Conservation (phyloP, 2,113 vertebrate species). For the Lampris megalopsis region DNA sequence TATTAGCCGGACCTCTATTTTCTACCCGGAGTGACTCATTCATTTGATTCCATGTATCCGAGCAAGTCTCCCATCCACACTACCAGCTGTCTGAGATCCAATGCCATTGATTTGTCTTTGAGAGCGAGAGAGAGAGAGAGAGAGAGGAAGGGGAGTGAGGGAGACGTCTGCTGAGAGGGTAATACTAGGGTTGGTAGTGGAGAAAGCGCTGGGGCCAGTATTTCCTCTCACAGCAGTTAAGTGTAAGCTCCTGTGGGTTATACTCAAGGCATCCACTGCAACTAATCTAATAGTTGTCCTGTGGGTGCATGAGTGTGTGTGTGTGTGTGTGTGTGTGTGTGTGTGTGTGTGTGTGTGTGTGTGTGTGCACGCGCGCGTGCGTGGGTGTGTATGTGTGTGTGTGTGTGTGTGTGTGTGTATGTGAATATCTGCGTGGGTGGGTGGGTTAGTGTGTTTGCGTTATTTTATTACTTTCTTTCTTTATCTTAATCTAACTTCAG, state of each 20-base stretch:
- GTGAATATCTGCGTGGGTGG: too few species aligned
- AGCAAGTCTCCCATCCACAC: conserved; percentile 34
- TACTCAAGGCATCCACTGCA: conserved; percentile 51
- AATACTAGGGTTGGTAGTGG: conserved; percentile 71
- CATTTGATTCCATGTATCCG: conserved; percentile 35
- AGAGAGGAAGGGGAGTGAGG: conserved; percentile 52
- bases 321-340: conserved; percentile 21
- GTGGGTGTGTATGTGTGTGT: background rate
- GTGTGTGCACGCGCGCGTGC: background rate
- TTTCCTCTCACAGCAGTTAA: conserved; percentile 65
- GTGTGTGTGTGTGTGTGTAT: too few species aligned
- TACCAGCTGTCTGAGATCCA: conserved; percentile 31
- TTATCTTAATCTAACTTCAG: too few species aligned
- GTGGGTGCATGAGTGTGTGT: conserved; percentile 21
- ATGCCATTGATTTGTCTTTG: conserved; percentile 59
- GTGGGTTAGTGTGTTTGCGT: too few species aligned
- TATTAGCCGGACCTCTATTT: background rate
- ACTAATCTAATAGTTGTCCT: conserved; percentile 51
- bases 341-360: background rate
- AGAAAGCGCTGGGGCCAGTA: conserved; percentile 67
- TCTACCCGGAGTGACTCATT: conserved; percentile 23
- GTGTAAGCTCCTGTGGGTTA: conserved; percentile 55
- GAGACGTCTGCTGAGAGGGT: conserved; percentile 73
- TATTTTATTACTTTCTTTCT: too few species aligned
- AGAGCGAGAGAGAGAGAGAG: conserved; percentile 42